These are phyloP conservation scores for Lindbergichthys nudifrons DNA, from an alignment of 2,797 vertebrate species.

Conservation along the genomic window DNA sequence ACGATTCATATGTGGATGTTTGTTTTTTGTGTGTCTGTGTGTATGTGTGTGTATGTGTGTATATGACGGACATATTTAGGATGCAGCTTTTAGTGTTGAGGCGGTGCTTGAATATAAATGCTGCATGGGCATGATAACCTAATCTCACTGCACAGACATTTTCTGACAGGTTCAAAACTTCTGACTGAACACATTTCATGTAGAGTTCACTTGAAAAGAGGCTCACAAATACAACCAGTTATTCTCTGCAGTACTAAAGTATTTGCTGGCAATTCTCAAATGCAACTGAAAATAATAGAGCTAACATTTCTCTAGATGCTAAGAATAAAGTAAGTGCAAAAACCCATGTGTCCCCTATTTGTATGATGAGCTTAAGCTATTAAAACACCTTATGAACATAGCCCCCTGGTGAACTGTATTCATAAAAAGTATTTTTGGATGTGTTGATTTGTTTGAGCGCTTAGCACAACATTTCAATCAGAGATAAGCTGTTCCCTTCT, in stretches of 20 bases:
- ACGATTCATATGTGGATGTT: constrained; percentile 55
- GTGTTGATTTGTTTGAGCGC: constrained; percentile 22
- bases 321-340: neutral
- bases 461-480: constrained; percentile 13
- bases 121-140: constrained; percentile 29
- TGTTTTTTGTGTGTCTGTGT: constrained; percentile 37
- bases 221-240: neutral
- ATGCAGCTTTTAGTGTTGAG: constrained; percentile 6
- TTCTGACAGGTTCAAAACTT: constrained; percentile 23
- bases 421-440: constrained; percentile 17
- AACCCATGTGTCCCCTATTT: constrained; percentile 10
- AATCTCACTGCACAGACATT: constrained; percentile 36
- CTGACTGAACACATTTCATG: constrained; percentile 22
- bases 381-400: constrained; percentile 7
- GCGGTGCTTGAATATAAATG: constrained; percentile 23
- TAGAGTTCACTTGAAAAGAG: constrained; percentile 29
- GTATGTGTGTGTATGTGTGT: constrained; percentile 2
- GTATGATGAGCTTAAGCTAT: constrained; percentile 7
- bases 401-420: constrained; percentile 19
- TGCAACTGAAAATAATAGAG: constrained; percentile 28
- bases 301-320: constrained; percentile 11
- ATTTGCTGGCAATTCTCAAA: constrained; percentile 28
- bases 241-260: constrained; percentile 2
- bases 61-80: constrained; percentile 5
- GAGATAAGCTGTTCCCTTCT: constrained; percentile 26